Evolutionary conservation across 2,113 vertebrate genomes (phyloP).

Genomic region (Epinephelus fuscoguttatus): DNA sequence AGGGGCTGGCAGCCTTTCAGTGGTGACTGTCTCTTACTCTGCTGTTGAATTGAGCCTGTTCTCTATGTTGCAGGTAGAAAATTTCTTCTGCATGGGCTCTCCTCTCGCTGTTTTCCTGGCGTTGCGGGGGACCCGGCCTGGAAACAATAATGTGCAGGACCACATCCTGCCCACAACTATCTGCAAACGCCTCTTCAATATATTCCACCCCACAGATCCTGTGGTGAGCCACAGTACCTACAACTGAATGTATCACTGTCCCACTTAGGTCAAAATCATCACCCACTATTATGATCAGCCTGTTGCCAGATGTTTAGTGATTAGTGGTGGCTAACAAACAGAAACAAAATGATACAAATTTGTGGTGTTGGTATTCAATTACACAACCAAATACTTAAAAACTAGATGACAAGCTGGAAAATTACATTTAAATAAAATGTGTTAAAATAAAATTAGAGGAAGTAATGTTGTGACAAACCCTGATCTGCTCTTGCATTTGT

Average conservation of each 20-base stretch:
- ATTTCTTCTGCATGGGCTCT: slow-evolving; percentile 99
- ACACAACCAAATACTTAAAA: not conserved
- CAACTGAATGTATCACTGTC: not conserved
- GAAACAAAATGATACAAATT: not conserved
- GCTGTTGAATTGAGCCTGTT: not conserved
- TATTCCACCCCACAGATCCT: slow-evolving; percentile 97
- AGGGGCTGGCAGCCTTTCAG: not conserved
- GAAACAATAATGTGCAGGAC: slow-evolving; percentile 89
- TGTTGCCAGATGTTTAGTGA: not conserved
- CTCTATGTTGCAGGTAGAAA: slow-evolving; percentile 90
- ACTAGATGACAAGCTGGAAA: not conserved
- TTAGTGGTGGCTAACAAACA: not conserved
- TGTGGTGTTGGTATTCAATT: not conserved
- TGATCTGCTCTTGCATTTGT: not conserved
- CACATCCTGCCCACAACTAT: slow-evolving; percentile 93
- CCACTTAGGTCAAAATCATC: not conserved
- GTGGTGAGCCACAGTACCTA: slow-evolving; percentile 87
- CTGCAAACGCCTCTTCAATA: slow-evolving; percentile 94
- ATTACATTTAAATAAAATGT: not conserved
- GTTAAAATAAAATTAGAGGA: not conserved
- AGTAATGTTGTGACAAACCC: not conserved
- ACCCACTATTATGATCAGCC: not conserved
- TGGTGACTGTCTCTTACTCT: not conserved
- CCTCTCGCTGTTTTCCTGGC: slow-evolving; percentile 96
- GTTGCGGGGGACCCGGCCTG: slow-evolving; percentile 92